Conservation (phyloP, 2,113 vertebrate species). For the Xiphias gladius region DNA sequence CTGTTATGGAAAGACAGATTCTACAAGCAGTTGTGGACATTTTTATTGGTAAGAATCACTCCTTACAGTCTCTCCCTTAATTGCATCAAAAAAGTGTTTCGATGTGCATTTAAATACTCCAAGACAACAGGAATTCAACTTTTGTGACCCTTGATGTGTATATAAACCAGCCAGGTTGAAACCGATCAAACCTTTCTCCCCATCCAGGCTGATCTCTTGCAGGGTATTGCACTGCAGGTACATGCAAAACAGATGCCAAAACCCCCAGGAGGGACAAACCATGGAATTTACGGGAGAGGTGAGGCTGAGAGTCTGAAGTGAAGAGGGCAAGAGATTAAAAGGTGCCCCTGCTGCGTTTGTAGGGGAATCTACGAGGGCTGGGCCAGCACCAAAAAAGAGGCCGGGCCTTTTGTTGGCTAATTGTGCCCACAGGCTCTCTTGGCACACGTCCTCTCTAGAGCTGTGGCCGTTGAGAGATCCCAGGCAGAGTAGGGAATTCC, state of each 20-base stretch:
- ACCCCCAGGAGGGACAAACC: conserved; percentile 43
- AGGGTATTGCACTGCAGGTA: conserved; percentile 52
- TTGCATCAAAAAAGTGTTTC: background rate
- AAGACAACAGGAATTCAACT: conserved; percentile 56
- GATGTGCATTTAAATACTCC: conserved; percentile 47
- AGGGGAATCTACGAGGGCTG: conserved; percentile 54
- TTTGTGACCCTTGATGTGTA: conserved; percentile 33
- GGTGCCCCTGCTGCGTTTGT: conserved; percentile 61
- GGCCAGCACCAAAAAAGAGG: conserved; percentile 34
- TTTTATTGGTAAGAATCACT: conserved; percentile 38
- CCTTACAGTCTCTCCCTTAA: conserved; percentile 36
- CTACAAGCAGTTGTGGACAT: conserved; percentile 2
- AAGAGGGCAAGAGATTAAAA: conserved; percentile 64
- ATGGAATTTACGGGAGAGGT: conserved; percentile 65
- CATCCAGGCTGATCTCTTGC: conserved; percentile 5
- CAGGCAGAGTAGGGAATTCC: conserved; percentile 72
- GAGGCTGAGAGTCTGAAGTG: conserved; percentile 54
- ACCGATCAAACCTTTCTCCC: conserved; percentile 17
- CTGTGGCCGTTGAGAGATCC: conserved; percentile 50
- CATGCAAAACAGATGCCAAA: conserved; percentile 60
- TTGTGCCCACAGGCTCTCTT: conserved; percentile 67
- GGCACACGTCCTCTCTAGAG: conserved; percentile 56
- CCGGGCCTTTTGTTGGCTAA: conserved; percentile 67
- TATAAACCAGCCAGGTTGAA: conserved; percentile 39
- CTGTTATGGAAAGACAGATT: background rate